Evolutionary conservation across 2,113 vertebrate species (phyloP).

Genomic region (Mustela lutreola): DNA sequence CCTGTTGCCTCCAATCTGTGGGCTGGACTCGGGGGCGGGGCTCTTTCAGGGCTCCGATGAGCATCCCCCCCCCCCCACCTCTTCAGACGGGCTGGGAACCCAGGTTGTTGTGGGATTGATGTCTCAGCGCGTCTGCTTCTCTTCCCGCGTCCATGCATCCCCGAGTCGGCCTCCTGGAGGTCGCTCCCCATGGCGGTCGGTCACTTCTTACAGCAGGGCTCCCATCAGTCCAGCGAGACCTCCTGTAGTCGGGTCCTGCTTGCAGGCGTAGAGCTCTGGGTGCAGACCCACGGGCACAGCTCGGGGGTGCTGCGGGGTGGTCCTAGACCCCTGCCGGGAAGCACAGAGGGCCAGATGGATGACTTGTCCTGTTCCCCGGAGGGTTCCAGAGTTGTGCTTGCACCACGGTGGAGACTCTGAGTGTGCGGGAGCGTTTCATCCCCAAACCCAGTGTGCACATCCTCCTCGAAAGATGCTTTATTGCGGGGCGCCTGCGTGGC

Average conservation of each 20-base stretch:
- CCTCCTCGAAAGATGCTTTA: background rate
- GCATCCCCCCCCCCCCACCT: background rate
- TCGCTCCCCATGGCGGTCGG: background rate
- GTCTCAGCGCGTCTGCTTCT: accelerated
- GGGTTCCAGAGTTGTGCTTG: background rate
- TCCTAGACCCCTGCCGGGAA: background rate
- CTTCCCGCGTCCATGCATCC: background rate
- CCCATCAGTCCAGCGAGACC: background rate
- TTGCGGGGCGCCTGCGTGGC: background rate
- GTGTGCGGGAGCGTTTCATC: background rate
- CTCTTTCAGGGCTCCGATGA: background rate
- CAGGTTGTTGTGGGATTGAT: background rate
- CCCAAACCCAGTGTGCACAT: background rate
- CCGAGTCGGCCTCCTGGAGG: background rate
- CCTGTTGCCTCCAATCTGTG: accelerated
- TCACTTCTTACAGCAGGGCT: background rate
- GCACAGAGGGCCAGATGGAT: background rate
- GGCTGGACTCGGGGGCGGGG: background rate
- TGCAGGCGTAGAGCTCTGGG: background rate
- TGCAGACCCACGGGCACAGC: background rate
- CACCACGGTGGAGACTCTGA: accelerated
- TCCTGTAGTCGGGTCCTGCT: background rate
- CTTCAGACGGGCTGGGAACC: background rate
- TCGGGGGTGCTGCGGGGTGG: accelerated
- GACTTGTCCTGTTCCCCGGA: background rate